phyloP scores from a whole-genome alignment of 2,888 invertebrate species.

The Cyaniris semiargus region DNA sequence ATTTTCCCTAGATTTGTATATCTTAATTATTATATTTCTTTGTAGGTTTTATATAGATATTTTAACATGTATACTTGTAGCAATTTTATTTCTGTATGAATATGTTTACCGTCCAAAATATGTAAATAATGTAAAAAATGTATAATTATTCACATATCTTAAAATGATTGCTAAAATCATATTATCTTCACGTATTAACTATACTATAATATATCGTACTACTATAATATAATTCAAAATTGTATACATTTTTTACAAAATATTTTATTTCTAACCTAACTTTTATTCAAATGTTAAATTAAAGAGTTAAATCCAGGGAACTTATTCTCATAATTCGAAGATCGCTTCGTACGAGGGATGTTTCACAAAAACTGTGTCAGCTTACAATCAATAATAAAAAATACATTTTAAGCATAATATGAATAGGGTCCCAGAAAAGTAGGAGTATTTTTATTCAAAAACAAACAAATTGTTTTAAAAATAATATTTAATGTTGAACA shows the following conservation, averaged over 20 bases:
- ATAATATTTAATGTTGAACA: slow-evolving; percentile 4
- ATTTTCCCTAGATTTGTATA: neutral
- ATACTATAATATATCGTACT: too few species aligned
- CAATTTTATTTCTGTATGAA: neutral
- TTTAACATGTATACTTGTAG: neutral
- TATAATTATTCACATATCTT: slow-evolving; percentile 36
- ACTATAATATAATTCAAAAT: neutral
- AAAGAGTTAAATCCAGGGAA: neutral
- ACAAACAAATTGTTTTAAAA: neutral
- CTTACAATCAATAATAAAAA: neutral
- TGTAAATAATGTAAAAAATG: slow-evolving; percentile 36
- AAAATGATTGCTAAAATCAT: neutral
- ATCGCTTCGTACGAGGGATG: too few species aligned
- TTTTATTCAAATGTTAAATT: too few species aligned
- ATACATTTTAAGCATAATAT: neutral
- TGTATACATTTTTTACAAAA: neutral
- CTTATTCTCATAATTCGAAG: too few species aligned
- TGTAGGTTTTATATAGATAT: neutral
- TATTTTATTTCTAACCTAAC: neutral
- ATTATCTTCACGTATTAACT: neutral
- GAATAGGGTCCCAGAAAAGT: neutral
- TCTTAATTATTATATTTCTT: neutral
- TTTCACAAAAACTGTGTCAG: too few species aligned
- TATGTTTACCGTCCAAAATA: slow-evolving; percentile 38
- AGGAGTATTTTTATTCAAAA: neutral